These are phyloP conservation scores for Temnothorax ravouxi DNA, from an alignment of 2,888 invertebrate species.

Conservation along the genomic window DNA sequence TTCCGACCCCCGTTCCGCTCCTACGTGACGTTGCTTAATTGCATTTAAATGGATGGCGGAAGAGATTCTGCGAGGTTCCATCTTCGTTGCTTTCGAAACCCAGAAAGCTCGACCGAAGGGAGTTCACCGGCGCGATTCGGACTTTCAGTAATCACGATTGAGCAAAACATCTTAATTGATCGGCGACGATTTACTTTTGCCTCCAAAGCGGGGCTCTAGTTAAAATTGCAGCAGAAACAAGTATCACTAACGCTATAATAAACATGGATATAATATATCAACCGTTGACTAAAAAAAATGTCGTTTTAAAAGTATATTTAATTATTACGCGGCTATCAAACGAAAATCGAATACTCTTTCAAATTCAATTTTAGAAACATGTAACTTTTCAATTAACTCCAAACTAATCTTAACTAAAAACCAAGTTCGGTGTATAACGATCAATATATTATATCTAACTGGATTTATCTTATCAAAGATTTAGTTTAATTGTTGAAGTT, in stretches of 20 bases:
- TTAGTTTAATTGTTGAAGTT: not conserved
- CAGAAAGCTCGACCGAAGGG: conserved; percentile 55
- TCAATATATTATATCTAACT: conserved; percentile 4
- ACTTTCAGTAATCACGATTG: conserved; percentile 74
- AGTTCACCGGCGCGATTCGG: conserved; percentile 58
- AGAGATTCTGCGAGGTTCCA: conserved; percentile 58
- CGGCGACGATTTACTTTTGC: conserved; percentile 50
- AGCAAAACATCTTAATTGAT: conserved; percentile 72
- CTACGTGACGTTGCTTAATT: conserved; percentile 84
- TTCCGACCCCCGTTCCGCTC: conserved; percentile 72
- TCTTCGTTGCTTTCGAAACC: conserved; percentile 64
- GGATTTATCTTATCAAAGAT: not conserved
- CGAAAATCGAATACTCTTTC: not conserved
- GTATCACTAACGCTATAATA: conserved; percentile 28
- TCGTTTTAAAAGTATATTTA: not conserved
- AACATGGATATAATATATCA: not conserved
- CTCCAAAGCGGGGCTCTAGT: not conserved
- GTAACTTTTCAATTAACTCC: not conserved
- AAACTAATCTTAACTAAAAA: not conserved
- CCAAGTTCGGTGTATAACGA: not conserved
- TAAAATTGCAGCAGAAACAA: conserved; percentile 20
- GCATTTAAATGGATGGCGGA: conserved; percentile 77
- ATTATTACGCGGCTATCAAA: not conserved
- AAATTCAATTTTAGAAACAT: not conserved
- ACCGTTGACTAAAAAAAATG: not conserved